Evolutionary conservation across 2,113 vertebrate genomes (phyloP).

Genomic region (Holacanthus passer): DNA sequence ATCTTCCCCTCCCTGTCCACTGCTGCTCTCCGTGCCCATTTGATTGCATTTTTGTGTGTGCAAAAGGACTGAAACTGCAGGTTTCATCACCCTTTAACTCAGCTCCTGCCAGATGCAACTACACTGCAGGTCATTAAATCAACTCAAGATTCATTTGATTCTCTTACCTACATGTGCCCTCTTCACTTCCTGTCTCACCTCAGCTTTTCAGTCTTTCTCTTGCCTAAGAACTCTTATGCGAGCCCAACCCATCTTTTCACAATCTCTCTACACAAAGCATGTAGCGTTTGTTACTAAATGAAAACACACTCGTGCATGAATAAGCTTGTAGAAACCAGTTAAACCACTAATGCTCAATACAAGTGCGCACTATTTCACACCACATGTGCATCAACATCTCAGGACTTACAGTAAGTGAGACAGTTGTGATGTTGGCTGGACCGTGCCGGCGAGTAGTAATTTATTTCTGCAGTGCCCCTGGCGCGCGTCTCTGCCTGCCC

Average conservation of each 20-base stretch:
- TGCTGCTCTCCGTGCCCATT: not conserved
- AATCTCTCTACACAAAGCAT: slow-evolving; percentile 17
- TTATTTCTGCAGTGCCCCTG: slow-evolving; percentile 40
- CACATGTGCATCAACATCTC: no score
- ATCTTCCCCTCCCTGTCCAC: not conserved
- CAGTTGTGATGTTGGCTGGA: slow-evolving; percentile 8
- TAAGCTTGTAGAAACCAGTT: not conserved
- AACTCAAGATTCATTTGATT: slow-evolving; percentile 6
- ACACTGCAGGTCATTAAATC: slow-evolving; percentile 37
- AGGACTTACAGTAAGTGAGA: slow-evolving; percentile 3
- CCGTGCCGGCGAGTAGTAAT: not conserved
- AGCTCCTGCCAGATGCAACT: slow-evolving; percentile 34
- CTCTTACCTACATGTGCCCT: not conserved
- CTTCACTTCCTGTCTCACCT: not conserved
- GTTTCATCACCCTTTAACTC: slow-evolving; percentile 8
- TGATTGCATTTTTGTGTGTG: slow-evolving; percentile 1
- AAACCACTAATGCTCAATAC: not conserved
- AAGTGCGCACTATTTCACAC: no score
- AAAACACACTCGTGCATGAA: not conserved
- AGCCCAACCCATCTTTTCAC: not conserved
- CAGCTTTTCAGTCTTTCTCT: not conserved
- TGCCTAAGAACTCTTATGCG: not conserved
- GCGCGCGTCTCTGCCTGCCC: slow-evolving; percentile 21
- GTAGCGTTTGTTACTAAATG: slow-evolving; percentile 2
- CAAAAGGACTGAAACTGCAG: slow-evolving; percentile 2